Evolutionary conservation across 2,797 vertebrate species (phyloP).

Genomic region (Poeciliopsis presidionis): DNA sequence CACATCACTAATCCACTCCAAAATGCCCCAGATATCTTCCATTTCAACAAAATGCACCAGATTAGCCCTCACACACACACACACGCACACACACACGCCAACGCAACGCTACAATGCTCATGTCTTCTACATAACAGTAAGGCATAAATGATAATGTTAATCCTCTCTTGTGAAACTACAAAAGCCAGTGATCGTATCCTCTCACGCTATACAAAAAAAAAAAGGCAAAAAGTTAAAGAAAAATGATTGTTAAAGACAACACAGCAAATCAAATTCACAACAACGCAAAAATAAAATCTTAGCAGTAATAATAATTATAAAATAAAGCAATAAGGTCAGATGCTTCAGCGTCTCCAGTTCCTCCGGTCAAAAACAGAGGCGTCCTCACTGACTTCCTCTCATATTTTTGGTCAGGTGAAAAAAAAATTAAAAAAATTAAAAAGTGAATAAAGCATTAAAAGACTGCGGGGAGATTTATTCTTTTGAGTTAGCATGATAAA

Average conservation of each 20-base stretch:
- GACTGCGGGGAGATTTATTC: slow-evolving; percentile 68
- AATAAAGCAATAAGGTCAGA: slow-evolving; percentile 60
- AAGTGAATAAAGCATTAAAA: slow-evolving; percentile 71
- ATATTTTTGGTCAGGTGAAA: slow-evolving; percentile 74
- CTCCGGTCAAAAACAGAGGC: slow-evolving; percentile 36
- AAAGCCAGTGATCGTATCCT: slow-evolving; percentile 85
- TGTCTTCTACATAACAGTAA: slow-evolving; percentile 83
- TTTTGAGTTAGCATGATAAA: slow-evolving; percentile 81
- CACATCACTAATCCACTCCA: slow-evolving; percentile 56
- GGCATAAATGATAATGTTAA: slow-evolving; percentile 85
- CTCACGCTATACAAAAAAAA: slow-evolving; percentile 78
- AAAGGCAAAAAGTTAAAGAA: slow-evolving; percentile 78
- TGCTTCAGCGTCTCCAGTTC: slow-evolving; percentile 63
- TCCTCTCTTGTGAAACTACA: slow-evolving; percentile 78
- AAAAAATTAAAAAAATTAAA: slow-evolving; percentile 68
- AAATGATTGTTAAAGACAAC: slow-evolving; percentile 84
- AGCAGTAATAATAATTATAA: slow-evolving; percentile 22
- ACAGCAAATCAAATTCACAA: slow-evolving; percentile 79
- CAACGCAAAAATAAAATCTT: slow-evolving; percentile 45
- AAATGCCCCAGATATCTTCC: slow-evolving; percentile 70
- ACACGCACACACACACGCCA: slow-evolving; percentile 32
- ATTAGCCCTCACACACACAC: slow-evolving; percentile 50
- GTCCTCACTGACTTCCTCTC: slow-evolving; percentile 23
- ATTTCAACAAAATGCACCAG: slow-evolving; percentile 73
- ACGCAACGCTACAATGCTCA: slow-evolving; percentile 81